These are phyloP conservation scores for Rhagium mordax DNA, from an alignment of 2,888 invertebrate species.

Conservation along the genomic window DNA sequence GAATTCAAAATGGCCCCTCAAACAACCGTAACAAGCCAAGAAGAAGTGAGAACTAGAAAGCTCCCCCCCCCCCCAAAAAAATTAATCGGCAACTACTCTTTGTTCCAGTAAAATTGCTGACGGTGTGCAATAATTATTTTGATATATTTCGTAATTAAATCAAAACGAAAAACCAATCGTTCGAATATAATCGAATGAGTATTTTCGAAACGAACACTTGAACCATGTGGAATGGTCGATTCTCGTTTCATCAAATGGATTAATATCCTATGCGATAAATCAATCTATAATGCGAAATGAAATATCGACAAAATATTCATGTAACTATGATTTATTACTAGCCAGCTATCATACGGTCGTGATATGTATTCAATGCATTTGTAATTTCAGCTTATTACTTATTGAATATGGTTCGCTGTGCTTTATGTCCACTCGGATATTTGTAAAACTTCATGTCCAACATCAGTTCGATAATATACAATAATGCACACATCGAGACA, in stretches of 20 bases:
- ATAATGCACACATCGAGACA: too few relatives aligned
- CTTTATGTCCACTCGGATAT: background rate
- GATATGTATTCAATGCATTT: constrained; percentile 43
- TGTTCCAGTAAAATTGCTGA: too few relatives aligned
- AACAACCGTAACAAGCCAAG: too few relatives aligned
- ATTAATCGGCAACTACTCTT: too few relatives aligned
- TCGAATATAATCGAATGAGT: constrained; percentile 12
- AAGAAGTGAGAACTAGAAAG: too few relatives aligned
- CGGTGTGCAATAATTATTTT: background rate
- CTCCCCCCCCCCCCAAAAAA: too few relatives aligned
- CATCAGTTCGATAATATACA: background rate
- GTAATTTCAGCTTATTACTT: constrained; percentile 21
- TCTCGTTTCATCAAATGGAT: constrained; percentile 52
- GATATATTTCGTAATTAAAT: background rate
- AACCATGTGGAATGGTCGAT: constrained; percentile 43
- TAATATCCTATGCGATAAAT: constrained; percentile 54
- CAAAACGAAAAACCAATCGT: background rate
- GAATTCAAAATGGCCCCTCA: background rate
- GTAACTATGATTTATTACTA: constrained; percentile 55
- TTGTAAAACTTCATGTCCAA: background rate
- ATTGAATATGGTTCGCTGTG: background rate
- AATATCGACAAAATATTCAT: constrained; percentile 57
- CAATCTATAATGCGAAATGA: constrained; percentile 51
- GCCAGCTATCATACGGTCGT: constrained; percentile 36
- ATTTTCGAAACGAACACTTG: constrained; percentile 20